Percentiles rank a stretch among this genome's conserved stretches.
These are phyloP conservation scores for Mesoligia furuncula DNA, from an alignment of 2,888 invertebrate genomes.

Conservation along the genomic window DNA sequence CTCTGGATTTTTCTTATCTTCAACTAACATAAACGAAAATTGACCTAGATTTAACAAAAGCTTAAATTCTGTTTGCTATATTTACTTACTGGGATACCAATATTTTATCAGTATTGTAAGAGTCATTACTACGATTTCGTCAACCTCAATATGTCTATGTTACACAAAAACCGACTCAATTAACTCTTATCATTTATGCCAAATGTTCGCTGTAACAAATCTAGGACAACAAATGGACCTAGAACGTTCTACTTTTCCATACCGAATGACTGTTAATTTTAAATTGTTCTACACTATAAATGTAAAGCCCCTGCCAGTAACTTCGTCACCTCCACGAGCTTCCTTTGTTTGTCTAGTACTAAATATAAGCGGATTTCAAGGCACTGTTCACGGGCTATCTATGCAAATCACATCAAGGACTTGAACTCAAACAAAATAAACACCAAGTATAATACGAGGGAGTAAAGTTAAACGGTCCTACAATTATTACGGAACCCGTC, in stretches of 20 bases:
- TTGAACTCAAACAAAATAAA: conserved; percentile 54
- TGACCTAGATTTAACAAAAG: conserved; percentile 24
- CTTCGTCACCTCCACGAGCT: conserved; percentile 51
- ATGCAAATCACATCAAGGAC: conserved; percentile 62
- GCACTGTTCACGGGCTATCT: conserved; percentile 56
- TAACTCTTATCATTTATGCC: conserved; percentile 43
- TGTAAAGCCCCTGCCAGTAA: conserved; percentile 36
- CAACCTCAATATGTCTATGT: conserved; percentile 37
- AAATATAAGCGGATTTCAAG: conserved; percentile 59
- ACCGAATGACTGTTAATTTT: conserved; percentile 10
- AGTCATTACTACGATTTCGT: conserved; percentile 37
- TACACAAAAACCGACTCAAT: conserved; percentile 35
- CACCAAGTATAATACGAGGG: conserved; percentile 38
- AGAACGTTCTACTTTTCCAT: conserved; percentile 11
- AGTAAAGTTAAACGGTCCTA: conserved; percentile 49
- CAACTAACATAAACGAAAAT: conserved; percentile 7
- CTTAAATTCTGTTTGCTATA: background rate
- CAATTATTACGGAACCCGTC: conserved; percentile 45
- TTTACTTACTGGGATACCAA: conserved; percentile 7
- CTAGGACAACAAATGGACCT: conserved; percentile 14
- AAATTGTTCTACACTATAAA: conserved; percentile 38
- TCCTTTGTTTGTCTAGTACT: conserved; percentile 60
- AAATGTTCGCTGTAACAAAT: conserved; percentile 30
- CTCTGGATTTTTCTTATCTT: conserved; percentile 29
- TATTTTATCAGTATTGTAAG: conserved; percentile 15